phyloP scores from a whole-genome alignment of 2,797 vertebrate genomes.

The Distichodus sexfasciatus region DNA sequence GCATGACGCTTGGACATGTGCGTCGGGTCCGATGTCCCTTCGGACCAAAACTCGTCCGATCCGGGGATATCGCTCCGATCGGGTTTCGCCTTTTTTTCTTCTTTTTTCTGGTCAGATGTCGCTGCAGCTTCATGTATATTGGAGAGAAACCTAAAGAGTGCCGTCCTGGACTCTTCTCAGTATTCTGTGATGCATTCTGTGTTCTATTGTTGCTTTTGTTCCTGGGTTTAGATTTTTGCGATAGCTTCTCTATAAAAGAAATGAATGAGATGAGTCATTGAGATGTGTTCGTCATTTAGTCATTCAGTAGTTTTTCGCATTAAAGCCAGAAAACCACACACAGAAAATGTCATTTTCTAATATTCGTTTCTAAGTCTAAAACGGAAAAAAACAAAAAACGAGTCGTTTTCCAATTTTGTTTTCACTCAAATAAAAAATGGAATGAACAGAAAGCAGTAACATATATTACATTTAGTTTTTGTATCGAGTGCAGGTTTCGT shows the following conservation, averaged over 20 bases:
- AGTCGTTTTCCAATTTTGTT: too few relatives aligned
- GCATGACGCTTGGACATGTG: slow-evolving; percentile 62
- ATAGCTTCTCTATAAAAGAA: background rate
- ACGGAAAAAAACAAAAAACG: too few relatives aligned
- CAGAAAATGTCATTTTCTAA: too few relatives aligned
- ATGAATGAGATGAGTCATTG: slow-evolving; percentile 15
- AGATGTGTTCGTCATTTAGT: background rate
- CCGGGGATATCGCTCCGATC: slow-evolving; percentile 37
- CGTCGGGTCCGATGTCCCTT: slow-evolving; percentile 65
- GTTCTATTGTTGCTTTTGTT: background rate
- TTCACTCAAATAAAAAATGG: background rate
- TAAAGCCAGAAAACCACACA: too few relatives aligned
- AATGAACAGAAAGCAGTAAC: slow-evolving; percentile 1
- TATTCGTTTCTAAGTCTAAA: too few relatives aligned
- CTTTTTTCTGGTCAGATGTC: slow-evolving; percentile 32
- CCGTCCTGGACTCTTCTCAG: background rate
- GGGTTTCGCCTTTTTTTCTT: slow-evolving; percentile 32
- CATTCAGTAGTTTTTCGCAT: background rate
- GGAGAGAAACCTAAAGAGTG: background rate
- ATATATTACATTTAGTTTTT: too few relatives aligned
- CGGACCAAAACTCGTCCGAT: slow-evolving; percentile 65
- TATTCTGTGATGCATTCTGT: background rate
- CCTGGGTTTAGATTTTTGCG: background rate
- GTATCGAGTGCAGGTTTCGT: too few relatives aligned
- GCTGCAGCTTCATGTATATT: slow-evolving; percentile 6